Conservation (phyloP, 2,113 vertebrate genomes). For the Mesoclemmys tuberculata region DNA sequence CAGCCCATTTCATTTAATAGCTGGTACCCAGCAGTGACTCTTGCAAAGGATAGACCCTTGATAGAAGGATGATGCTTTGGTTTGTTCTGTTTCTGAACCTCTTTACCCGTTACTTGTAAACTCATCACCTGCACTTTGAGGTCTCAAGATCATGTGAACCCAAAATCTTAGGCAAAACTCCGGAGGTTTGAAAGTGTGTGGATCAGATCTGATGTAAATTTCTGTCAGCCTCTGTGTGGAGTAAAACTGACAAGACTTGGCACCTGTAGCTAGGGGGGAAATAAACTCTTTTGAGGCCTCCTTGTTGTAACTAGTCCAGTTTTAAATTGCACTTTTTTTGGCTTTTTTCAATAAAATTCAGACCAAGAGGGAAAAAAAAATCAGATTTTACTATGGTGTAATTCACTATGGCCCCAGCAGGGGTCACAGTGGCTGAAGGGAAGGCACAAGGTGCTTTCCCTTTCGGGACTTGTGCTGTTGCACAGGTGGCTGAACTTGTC, state of each 20-base stretch:
- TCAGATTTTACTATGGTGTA: background rate
- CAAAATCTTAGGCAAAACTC: no score
- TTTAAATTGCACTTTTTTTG: background rate
- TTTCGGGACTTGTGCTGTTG: background rate
- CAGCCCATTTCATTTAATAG: background rate
- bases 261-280: background rate
- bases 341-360: background rate
- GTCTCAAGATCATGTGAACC: background rate
- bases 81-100: background rate
- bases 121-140: background rate
- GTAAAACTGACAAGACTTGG: background rate
- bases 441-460: background rate
- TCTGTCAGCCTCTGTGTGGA: background rate
- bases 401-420: background rate
- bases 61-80: background rate
- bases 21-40: background rate
- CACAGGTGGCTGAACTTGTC: no score
- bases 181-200: no score
- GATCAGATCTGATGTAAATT: background rate
- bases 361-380: background rate
- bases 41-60: background rate
- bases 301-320: background rate
- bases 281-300: background rate
- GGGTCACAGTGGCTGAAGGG: background rate
- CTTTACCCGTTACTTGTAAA: background rate